Conservation (phyloP, 1,140 invertebrate species). For the Aporrectodea caliginosa region DNA sequence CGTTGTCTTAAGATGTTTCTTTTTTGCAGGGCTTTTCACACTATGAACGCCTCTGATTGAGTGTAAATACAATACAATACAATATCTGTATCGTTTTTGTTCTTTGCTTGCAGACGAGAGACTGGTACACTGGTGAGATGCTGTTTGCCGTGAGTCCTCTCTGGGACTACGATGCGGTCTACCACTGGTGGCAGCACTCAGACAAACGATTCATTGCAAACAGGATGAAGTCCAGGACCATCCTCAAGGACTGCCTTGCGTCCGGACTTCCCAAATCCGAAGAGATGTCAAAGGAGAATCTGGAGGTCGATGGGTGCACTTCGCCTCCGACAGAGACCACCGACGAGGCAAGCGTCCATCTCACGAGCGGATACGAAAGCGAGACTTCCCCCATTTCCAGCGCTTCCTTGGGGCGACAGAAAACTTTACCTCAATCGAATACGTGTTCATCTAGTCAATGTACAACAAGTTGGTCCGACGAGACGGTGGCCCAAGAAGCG, state of each 20-base stretch:
- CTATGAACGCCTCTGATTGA: too few species aligned
- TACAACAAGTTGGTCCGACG: not conserved
- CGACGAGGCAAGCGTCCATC: not conserved
- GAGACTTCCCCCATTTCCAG: not conserved
- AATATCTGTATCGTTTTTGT: not conserved
- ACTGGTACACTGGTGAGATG: not conserved
- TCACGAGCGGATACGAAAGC: not conserved
- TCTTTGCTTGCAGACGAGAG: not conserved
- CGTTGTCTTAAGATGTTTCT: too few species aligned
- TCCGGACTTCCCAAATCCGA: not conserved
- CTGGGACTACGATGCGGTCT: not conserved
- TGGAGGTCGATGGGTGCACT: not conserved
- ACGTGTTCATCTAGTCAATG: not conserved
- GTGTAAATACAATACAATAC: too few species aligned
- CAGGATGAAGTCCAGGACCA: not conserved
- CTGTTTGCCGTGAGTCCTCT: not conserved
- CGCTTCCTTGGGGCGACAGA: not conserved
- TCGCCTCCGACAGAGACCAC: not conserved
- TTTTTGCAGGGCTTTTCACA: too few species aligned
- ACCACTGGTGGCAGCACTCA: not conserved
- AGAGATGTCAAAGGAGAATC: not conserved
- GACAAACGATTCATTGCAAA: not conserved
- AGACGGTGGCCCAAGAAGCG: not conserved
- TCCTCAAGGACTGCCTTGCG: not conserved
- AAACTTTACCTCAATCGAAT: not conserved